Percentiles rank a stretch among this genome's conserved stretches.
Evolutionary conservation across 1,140 invertebrate genomes (phyloP).

Genomic region (Heterodera schachtii): DNA sequence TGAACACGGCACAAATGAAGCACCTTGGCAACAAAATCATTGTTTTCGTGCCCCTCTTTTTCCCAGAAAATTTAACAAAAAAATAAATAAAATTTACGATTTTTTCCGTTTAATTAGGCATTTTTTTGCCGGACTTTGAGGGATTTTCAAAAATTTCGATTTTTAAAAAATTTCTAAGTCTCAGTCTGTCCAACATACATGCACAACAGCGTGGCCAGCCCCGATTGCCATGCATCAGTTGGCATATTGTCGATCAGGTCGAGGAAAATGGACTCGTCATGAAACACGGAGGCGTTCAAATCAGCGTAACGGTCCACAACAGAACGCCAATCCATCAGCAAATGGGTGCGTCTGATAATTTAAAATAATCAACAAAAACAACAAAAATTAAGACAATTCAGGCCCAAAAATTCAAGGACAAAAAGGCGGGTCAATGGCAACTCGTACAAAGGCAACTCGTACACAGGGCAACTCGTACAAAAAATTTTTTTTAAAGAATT

Average conservation of each 20-base stretch:
- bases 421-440: no score
- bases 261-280: conserved; percentile 61
- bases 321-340: conserved; percentile 54
- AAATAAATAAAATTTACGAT: no score
- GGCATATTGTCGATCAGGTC: conserved; percentile 68
- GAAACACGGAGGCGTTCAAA: conserved; percentile 60
- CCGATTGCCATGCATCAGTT: conserved; percentile 66
- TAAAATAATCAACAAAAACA: neutral
- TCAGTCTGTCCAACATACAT: conserved; percentile 47
- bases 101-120: neutral
- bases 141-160: no score
- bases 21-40: neutral
- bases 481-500: no score
- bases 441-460: no score
- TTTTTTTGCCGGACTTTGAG: neutral
- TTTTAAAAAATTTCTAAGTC: no score
- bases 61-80: no score
- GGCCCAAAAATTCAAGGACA: no score
- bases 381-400: no score
- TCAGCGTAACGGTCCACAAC: conserved; percentile 55
- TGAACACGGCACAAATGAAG: conserved; percentile 66
- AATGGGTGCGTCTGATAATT: conserved; percentile 32
- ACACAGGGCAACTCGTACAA: no score
- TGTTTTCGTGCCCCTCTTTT: no score
- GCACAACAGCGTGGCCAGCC: conserved; percentile 58